A percentile compares a stretch with the other conserved stretches of the same genome.
Evolutionary conservation across 1,140 invertebrate genomes (phyloP).

Genomic region (Sinonovacula constricta): DNA sequence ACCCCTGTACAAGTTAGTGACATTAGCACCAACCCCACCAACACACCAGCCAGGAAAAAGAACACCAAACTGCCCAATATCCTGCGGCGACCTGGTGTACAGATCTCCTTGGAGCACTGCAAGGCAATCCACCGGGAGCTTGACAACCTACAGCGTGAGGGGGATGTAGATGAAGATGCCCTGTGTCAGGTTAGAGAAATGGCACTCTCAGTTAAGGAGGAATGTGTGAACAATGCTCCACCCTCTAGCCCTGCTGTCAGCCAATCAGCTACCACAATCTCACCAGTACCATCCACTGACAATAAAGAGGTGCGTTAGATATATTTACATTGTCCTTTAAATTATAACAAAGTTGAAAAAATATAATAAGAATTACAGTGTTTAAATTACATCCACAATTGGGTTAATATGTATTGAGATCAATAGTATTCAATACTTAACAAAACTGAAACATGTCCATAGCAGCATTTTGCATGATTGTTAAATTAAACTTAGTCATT

Average conservation of each 20-base stretch:
- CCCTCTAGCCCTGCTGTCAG: constrained; percentile 15
- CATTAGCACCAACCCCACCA: constrained; percentile 32
- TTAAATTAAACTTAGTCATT: no score
- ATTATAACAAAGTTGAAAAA: no score
- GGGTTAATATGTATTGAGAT: no score
- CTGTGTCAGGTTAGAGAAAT: constrained; percentile 48
- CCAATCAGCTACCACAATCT: not conserved
- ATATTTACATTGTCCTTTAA: no score
- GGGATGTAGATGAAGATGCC: constrained; percentile 45
- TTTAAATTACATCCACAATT: no score
- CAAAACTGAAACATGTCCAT: no score
- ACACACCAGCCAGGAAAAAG: constrained; percentile 8
- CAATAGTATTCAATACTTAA: no score
- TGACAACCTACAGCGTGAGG: constrained; percentile 35
- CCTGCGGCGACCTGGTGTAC: constrained; percentile 41
- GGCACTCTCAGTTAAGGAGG: constrained; percentile 46
- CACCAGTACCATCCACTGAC: not conserved
- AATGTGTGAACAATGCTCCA: constrained; percentile 40
- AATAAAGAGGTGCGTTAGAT: no score
- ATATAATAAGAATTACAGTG: no score
- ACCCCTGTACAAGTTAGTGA: constrained; percentile 35
- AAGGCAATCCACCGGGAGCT: constrained; percentile 21
- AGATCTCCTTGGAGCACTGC: constrained; percentile 38
- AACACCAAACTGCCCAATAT: constrained; percentile 27
- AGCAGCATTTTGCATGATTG: no score